Conservation (phyloP, 2,888 invertebrate species). For the Epinotia demarniana region DNA sequence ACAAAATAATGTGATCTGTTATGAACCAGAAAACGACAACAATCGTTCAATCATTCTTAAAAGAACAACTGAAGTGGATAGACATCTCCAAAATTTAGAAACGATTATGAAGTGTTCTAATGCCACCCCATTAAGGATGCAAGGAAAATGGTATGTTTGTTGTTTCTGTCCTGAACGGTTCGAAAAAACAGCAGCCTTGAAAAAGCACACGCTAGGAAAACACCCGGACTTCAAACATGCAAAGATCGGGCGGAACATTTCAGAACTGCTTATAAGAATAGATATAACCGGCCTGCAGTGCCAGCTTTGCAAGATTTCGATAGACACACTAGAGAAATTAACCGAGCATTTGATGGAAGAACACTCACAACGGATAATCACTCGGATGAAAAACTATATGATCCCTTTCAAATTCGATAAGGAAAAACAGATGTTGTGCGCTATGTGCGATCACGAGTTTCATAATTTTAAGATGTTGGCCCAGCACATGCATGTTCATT, state of each 20-base stretch:
- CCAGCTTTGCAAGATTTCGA: conserved; percentile 44
- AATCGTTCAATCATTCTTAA: conserved; percentile 19
- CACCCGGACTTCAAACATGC: conserved; percentile 22
- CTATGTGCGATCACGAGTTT: conserved; percentile 56
- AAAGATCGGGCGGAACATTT: conserved; percentile 17
- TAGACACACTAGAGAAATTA: conserved; percentile 52
- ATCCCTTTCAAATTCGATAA: conserved; percentile 63
- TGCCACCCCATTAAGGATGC: conserved; percentile 38
- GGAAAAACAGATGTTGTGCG: conserved; percentile 54
- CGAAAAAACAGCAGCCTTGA: conserved; percentile 27
- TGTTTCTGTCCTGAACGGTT: conserved; percentile 38
- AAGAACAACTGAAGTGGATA: conserved; percentile 59
- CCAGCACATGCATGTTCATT: conserved; percentile 66
- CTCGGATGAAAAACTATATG: conserved; percentile 56
- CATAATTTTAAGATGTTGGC: conserved; percentile 61
- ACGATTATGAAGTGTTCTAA: conserved; percentile 37
- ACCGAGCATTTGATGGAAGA: conserved; percentile 54
- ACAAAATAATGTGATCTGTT: background rate
- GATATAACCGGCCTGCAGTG: conserved; percentile 46
- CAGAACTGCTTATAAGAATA: conserved; percentile 42
- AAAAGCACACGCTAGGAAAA: conserved; percentile 30
- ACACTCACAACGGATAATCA: conserved; percentile 57
- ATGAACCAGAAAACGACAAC: background rate
- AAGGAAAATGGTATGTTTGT: conserved; percentile 41
- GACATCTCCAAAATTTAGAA: conserved; percentile 46